A percentile compares a stretch with the other conserved stretches of the same genome.
phyloP scores from a whole-genome alignment of 2,888 invertebrate species.

The Masnerella sp. region DNA sequence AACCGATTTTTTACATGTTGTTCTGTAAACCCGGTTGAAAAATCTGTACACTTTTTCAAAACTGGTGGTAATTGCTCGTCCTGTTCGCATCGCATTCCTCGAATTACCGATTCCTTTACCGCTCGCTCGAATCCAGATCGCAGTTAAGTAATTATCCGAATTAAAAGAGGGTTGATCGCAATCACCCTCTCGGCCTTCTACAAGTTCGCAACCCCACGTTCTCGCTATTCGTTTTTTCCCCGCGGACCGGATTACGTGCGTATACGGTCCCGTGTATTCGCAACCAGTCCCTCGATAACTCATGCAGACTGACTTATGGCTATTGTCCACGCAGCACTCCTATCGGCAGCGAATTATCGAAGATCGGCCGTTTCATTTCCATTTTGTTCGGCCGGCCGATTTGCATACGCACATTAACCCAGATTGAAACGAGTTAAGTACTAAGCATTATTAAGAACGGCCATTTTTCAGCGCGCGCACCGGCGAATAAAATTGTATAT shows the following conservation, averaged over 20 bases:
- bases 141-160: slow-evolving; percentile 16
- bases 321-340: slow-evolving; percentile 66
- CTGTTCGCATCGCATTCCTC: too few relatives aligned
- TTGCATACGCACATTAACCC: slow-evolving; percentile 56
- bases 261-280: slow-evolving; percentile 60
- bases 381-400: slow-evolving; percentile 44
- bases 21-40: too few relatives aligned
- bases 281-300: slow-evolving; percentile 68
- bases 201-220: slow-evolving; percentile 42
- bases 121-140: background rate
- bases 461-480: slow-evolving; percentile 30
- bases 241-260: slow-evolving; percentile 54
- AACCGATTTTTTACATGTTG: too few relatives aligned
- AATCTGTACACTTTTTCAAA: too few relatives aligned
- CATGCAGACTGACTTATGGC: slow-evolving; percentile 69
- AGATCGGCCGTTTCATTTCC: slow-evolving; percentile 57
- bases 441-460: slow-evolving; percentile 46
- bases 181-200: slow-evolving; percentile 44
- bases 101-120: too few relatives aligned
- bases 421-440: slow-evolving; percentile 52
- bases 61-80: too few relatives aligned
- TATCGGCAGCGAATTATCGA: slow-evolving; percentile 62
- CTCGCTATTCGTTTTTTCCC: slow-evolving; percentile 47
- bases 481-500: slow-evolving; percentile 39
- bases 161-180: slow-evolving; percentile 32